Conservation (phyloP, 2,113 vertebrate genomes). For the Aspiorhynchus laticeps region DNA sequence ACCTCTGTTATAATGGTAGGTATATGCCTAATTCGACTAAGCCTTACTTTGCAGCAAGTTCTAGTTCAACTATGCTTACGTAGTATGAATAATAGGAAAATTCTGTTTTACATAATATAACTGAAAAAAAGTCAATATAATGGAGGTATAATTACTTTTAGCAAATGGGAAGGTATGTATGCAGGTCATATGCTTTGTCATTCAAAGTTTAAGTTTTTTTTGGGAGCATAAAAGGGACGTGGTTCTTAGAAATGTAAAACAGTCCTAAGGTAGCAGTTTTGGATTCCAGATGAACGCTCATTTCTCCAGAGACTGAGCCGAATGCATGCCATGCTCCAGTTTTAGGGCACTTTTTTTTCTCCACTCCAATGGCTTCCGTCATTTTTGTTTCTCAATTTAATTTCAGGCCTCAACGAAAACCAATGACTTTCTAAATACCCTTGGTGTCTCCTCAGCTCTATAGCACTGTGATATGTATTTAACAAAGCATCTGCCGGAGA, state of each 20-base stretch:
- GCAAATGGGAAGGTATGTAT: background rate
- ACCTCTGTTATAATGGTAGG: background rate
- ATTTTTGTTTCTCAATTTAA: constrained; percentile 65
- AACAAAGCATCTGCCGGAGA: constrained; percentile 54
- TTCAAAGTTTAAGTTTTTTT: background rate
- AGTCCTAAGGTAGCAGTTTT: constrained; percentile 2
- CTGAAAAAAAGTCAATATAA: background rate
- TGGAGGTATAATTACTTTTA: background rate
- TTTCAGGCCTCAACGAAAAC: constrained; percentile 68
- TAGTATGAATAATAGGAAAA: background rate
- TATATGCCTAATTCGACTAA: background rate
- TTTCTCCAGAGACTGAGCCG: constrained; percentile 35
- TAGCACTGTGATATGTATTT: constrained; percentile 52
- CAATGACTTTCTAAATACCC: constrained; percentile 58
- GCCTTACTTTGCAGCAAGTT: background rate
- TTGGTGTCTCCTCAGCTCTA: constrained; percentile 51
- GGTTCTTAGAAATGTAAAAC: constrained; percentile 11
- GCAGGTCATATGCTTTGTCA: background rate
- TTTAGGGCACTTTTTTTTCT: constrained; percentile 31
- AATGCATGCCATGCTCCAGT: constrained; percentile 25
- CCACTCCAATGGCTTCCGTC: constrained; percentile 37
- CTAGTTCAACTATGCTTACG: background rate
- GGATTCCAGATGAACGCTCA: constrained; percentile 22
- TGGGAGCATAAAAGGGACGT: background rate
- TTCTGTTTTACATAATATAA: background rate